phyloP scores from a whole-genome alignment of 2,113 vertebrate genomes.

The Orientallactaga bullata region DNA sequence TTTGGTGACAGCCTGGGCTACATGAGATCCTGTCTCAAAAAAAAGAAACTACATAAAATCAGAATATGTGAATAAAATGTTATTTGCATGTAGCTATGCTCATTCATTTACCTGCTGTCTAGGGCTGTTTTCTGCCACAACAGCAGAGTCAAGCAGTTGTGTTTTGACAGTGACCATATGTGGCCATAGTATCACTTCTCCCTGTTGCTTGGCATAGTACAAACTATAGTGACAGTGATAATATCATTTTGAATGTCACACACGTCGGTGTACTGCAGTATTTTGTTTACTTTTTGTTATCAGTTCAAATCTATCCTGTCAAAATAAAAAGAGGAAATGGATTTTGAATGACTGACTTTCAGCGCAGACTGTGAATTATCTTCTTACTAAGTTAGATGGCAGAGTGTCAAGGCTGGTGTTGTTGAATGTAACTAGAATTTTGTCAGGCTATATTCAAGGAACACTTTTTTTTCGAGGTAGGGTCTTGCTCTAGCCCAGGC shows the following conservation, averaged over 20 bases:
- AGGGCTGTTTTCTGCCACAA: not conserved
- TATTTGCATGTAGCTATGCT: not conserved
- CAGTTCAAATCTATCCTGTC: not conserved
- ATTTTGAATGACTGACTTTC: not conserved
- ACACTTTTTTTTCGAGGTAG: not conserved
- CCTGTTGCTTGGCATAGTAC: not conserved
- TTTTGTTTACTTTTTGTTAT: slow-evolving; percentile 40
- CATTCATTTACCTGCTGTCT: not conserved
- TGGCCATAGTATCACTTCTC: not conserved
- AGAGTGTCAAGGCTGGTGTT: not conserved
- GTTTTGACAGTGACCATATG: not conserved
- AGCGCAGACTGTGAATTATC: not conserved
- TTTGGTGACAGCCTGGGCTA: too few species aligned
- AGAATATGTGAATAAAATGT: not conserved
- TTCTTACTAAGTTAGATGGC: slow-evolving; percentile 16
- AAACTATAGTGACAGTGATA: not conserved
- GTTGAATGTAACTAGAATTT: not conserved
- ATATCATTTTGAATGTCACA: not conserved
- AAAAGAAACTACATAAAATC: not conserved
- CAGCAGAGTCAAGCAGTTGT: not conserved
- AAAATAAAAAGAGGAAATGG: slow-evolving; percentile 41
- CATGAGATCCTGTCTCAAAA: too few species aligned
- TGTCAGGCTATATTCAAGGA: not conserved
- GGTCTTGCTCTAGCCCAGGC: too few species aligned
- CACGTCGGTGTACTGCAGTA: not conserved